A percentile compares a stretch with the other conserved stretches of the same genome.
Evolutionary conservation across 2,888 invertebrate species (phyloP).

Genomic region (Masnerella sp.): DNA sequence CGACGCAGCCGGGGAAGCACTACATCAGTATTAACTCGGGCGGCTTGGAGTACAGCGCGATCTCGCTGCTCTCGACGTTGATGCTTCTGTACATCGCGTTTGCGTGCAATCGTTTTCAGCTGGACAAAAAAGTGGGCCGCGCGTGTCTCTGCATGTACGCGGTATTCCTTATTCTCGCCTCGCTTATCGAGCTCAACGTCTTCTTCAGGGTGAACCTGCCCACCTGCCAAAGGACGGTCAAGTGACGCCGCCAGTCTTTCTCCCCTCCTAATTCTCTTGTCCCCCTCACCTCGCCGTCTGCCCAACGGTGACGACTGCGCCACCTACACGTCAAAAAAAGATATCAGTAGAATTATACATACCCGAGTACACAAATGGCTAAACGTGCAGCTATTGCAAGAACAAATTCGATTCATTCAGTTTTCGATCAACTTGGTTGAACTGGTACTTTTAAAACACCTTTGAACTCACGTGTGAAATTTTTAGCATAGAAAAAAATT

Average conservation of each 20-base stretch:
- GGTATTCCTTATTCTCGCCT: slow-evolving; percentile 91
- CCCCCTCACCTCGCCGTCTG: too few relatives aligned
- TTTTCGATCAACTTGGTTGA: too few relatives aligned
- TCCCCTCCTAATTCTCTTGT: too few relatives aligned
- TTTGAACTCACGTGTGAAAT: too few relatives aligned
- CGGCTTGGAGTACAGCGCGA: slow-evolving; percentile 93
- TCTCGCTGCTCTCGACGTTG: slow-evolving; percentile 91
- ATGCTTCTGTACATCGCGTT: slow-evolving; percentile 90
- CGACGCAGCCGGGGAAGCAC: slow-evolving; percentile 87
- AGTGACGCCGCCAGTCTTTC: slow-evolving; percentile 68
- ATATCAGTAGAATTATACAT: too few relatives aligned
- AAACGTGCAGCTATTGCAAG: too few relatives aligned
- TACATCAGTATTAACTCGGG: slow-evolving; percentile 93
- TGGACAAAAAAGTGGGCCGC: slow-evolving; percentile 90
- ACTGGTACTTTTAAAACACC: too few relatives aligned
- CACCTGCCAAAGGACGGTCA: slow-evolving; percentile 82
- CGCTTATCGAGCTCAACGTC: slow-evolving; percentile 94
- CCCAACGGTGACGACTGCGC: too few relatives aligned
- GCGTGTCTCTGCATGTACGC: slow-evolving; percentile 92
- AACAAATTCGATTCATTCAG: too few relatives aligned
- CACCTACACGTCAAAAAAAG: too few relatives aligned
- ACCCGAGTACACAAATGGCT: too few relatives aligned
- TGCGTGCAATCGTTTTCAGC: slow-evolving; percentile 90
- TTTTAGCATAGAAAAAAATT: too few relatives aligned
- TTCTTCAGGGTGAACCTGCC: slow-evolving; percentile 95